Base-by-base conservation (phyloP, 2,797 vertebrate species). In the Atherinosoma microstoma region DNA sequence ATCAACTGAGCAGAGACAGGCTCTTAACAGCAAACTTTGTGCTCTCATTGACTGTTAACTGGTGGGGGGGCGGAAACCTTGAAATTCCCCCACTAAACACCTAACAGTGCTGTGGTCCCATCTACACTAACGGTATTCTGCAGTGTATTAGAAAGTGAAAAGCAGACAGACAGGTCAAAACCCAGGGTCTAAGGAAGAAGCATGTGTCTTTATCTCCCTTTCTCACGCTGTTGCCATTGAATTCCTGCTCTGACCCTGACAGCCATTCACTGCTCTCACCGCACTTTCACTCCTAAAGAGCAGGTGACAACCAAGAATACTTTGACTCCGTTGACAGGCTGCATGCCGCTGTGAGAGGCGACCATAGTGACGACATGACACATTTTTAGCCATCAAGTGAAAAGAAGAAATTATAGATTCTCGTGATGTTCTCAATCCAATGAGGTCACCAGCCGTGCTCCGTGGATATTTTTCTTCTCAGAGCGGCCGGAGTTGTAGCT, bases 271-370 rank as follows among this genome's bases (percentile, higher is more conserved):
- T 29, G 67, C 72, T 63, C 61, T 83, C 75, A 56, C 64, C 59
- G 78, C 76, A 65, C 67, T 61, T 65, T 82, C 82, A 78, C 86
- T 84, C 77, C 68, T 69, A 12, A 73, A 81, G 80, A 89, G 87
- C 93, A 93, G 91, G 90, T 93, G 93, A 89, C 75, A 58, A 71
- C 87, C 85, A 30, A 65, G 78, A 93, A 93, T 92, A 92, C 87
- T 89, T 83, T 89, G 72, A 62, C 80, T 81, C 78, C 56, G 67
- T 58, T 51, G 70, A 80, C 83, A 76, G 69, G 79, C 76, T 8
- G 42, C 79, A 85, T 86, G 22, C 73, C 80, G 4, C 76, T 20
- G 65, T 32, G 61, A 76, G 64, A 67, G 38, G 58, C 67, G 71
- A 78, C 38, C 35, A 69, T 20, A 32, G 66, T 53, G 80, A 83